Base-by-base conservation (phyloP, 2,797 vertebrate genomes). In the Acanthurus lineatus region DNA sequence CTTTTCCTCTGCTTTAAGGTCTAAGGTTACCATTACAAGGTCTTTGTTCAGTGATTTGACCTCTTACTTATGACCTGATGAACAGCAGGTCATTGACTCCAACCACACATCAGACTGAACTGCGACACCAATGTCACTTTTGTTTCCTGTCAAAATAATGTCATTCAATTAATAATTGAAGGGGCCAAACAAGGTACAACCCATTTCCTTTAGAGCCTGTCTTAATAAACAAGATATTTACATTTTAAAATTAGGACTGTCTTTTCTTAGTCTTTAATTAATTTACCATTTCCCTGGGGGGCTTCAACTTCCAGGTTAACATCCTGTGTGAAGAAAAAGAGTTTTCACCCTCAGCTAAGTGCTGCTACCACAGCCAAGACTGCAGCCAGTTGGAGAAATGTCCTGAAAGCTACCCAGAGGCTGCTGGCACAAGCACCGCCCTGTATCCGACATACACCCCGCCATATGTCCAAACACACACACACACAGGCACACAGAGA, bases 361-460 rank as follows among this genome's bases (percentile, higher is more conserved):
- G 80, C 84, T 80, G 77, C 86, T 74, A 44, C 65, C 9, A 19
- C 53, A 19, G 69, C 78, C 82, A 89, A 91, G 90, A 83, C 74
- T 57, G 77, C 73, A 89, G 83, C 83, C 86, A 90, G 77, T 84
- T 89, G 84, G 91, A 91, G 75, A 84, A 88, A 91, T 88, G 90
- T 92, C 89, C 86, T 82, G 76, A 89, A 89, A 92, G 83, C 88
- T 86, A 74, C 89, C 93, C 92, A 86, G 86, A 91, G 93, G 93
- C 93, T 93, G 78, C 88, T 94, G 93, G 93, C 91, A 88, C 62
- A 67, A 20, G 19, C 71, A 72, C 51, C 56, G 48, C 79, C 81
- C 88, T 84, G 83, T 85, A 86, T 86, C 84, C 68, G 19, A 79
- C 87, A 89, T 80, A 82, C 91, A 83, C 76, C 74, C 76, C 80